Conservation (phyloP, 1,140 invertebrate genomes). For the Drosophila tsacasi region DNA sequence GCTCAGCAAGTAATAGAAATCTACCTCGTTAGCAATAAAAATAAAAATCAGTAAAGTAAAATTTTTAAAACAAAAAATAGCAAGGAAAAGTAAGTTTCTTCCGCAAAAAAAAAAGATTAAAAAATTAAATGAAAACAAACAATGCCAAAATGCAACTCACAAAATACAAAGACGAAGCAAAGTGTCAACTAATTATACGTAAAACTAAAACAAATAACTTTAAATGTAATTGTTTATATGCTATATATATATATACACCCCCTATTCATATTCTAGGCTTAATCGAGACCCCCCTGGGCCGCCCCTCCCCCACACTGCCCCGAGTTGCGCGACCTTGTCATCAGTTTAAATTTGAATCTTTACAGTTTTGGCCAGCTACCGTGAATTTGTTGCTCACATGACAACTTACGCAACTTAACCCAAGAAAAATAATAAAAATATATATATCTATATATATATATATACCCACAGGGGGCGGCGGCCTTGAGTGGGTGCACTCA, state of each 20-base stretch:
- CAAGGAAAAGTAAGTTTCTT: constrained; percentile 9
- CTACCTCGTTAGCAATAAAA: constrained; percentile 74
- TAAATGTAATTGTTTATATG: constrained; percentile 80
- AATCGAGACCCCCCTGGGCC: constrained; percentile 17
- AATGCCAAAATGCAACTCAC: constrained; percentile 3
- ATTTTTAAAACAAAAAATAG: background rate
- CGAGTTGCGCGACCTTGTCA: constrained; percentile 60
- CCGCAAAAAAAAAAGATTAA: constrained; percentile 16
- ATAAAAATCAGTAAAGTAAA: background rate
- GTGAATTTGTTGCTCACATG: constrained; percentile 73
- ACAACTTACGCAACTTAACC: constrained; percentile 48
- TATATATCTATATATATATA: background rate
- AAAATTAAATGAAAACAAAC: constrained; percentile 2
- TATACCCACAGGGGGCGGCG: constrained; percentile 23
- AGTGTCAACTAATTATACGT: constrained; percentile 77
- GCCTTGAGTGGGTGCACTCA: constrained; percentile 1
- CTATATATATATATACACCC: constrained; percentile 35
- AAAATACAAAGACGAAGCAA: constrained; percentile 41
- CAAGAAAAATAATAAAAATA: background rate
- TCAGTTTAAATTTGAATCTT: constrained; percentile 79
- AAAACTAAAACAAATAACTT: constrained; percentile 78
- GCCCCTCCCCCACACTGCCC: constrained; percentile 21
- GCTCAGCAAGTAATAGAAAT: constrained; percentile 48
- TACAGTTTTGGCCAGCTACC: constrained; percentile 68
- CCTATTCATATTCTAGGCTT: constrained; percentile 53